Percentiles rank a stretch among this genome's conserved stretches.
phyloP scores from a whole-genome alignment of 2,888 invertebrate genomes.

The Tinea pellionella region DNA sequence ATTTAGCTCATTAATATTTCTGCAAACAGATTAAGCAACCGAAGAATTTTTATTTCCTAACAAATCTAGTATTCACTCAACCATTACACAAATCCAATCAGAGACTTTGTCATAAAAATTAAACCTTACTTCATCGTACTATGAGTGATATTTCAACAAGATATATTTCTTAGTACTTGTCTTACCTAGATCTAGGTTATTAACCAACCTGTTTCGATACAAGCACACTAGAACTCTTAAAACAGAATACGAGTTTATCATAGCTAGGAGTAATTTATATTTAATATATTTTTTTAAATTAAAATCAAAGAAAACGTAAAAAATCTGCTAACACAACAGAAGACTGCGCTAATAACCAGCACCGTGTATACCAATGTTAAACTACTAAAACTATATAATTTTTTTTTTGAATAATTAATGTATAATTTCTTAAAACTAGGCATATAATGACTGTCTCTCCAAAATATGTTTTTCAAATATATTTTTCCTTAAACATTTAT shows the following conservation, averaged over 20 bases:
- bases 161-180: not conserved
- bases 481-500: too few relatives aligned
- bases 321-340: too few relatives aligned
- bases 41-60: not conserved
- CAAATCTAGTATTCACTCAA: not conserved
- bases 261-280: too few relatives aligned
- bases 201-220: not conserved
- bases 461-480: too few relatives aligned
- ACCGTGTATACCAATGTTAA: too few relatives aligned
- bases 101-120: not conserved
- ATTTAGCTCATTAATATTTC: not conserved
- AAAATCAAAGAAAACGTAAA: too few relatives aligned
- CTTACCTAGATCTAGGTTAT: not conserved
- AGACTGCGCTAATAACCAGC: too few relatives aligned
- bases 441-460: too few relatives aligned
- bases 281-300: too few relatives aligned
- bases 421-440: too few relatives aligned
- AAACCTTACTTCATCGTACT: not conserved
- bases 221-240: not conserved
- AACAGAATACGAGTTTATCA: not conserved
- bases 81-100: conserved; percentile 1
- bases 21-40: not conserved
- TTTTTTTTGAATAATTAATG: too few relatives aligned
- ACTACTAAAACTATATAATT: too few relatives aligned
- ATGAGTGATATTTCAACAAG: not conserved